A percentile compares a stretch with the other conserved stretches of the same genome.
phyloP scores from a whole-genome alignment of 2,888 invertebrate genomes.

The Pachymerium ferrugineum region DNA sequence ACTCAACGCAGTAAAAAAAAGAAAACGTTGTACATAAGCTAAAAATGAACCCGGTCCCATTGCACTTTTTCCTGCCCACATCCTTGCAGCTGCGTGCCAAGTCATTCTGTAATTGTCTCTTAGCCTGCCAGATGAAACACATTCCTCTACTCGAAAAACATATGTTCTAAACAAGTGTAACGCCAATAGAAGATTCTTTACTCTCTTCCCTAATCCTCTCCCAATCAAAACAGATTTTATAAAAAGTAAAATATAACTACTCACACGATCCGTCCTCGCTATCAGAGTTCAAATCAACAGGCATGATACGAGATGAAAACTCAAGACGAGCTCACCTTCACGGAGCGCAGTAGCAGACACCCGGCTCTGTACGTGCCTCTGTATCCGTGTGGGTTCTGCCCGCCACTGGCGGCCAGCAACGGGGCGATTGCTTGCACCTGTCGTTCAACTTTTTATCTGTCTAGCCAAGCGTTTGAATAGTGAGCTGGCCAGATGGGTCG shows the following conservation, averaged over 20 bases:
- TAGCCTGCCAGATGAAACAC: background rate
- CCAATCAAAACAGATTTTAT: too few relatives aligned
- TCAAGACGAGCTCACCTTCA: background rate
- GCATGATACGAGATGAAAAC: background rate
- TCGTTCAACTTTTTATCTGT: slow-evolving; percentile 9
- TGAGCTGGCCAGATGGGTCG: background rate
- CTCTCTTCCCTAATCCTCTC: background rate
- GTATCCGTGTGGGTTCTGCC: background rate
- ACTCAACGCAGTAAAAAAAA: background rate
- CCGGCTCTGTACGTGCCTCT: background rate
- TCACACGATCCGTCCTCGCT: background rate
- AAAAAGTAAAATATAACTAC: too few relatives aligned
- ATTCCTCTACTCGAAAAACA: background rate
- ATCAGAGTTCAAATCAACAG: background rate
- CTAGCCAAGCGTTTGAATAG: slow-evolving; percentile 8
- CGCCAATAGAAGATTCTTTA: background rate
- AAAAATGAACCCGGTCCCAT: background rate
- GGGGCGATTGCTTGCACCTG: background rate
- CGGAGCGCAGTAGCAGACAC: background rate
- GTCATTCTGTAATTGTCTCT: background rate
- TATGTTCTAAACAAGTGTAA: slow-evolving; percentile 1
- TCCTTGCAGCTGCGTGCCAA: slow-evolving; percentile 1
- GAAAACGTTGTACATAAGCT: background rate
- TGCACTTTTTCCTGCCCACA: background rate
- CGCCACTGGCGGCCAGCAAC: background rate